Conservation (phyloP, 2,113 vertebrate genomes). For the Podarcis cretensis region DNA sequence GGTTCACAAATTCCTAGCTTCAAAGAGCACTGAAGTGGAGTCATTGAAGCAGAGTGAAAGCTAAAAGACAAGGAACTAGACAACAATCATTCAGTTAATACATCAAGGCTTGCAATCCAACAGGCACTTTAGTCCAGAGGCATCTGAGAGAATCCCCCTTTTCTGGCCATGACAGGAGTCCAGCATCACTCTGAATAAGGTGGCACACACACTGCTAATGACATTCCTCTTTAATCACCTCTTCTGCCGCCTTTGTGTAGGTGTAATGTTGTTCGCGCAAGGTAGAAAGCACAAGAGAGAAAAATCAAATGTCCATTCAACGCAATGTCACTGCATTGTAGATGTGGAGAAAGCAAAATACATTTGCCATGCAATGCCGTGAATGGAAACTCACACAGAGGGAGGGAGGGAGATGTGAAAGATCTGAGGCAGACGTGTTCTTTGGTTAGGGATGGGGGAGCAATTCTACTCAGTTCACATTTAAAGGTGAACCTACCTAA, state of each 20-base stretch:
- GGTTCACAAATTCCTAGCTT: not conserved
- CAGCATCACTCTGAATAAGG: not conserved
- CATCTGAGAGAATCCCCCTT: not conserved
- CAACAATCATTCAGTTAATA: constrained; percentile 37
- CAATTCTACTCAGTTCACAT: no score
- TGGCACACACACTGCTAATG: not conserved
- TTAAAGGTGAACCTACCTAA: no score
- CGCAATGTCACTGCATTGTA: not conserved
- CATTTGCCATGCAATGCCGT: no score
- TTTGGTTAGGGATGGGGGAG: no score
- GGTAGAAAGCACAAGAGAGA: not conserved
- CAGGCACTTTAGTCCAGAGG: not conserved
- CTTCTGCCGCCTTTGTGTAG: not conserved
- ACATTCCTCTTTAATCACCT: not conserved
- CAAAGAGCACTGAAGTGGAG: constrained; percentile 1
- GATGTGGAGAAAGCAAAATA: not conserved
- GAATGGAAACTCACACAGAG: not conserved
- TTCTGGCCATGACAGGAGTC: not conserved
- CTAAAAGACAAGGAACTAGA: constrained; percentile 13
- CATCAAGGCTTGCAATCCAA: not conserved
- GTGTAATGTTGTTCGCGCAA: not conserved
- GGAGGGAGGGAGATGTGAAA: not conserved
- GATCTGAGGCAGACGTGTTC: no score
- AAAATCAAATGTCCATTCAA: not conserved
- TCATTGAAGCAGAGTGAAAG: constrained; percentile 39